Percentiles rank a stretch among this genome's conserved stretches.
phyloP scores from a whole-genome alignment of 2,888 invertebrate species.

The Agrochola circellaris region DNA sequence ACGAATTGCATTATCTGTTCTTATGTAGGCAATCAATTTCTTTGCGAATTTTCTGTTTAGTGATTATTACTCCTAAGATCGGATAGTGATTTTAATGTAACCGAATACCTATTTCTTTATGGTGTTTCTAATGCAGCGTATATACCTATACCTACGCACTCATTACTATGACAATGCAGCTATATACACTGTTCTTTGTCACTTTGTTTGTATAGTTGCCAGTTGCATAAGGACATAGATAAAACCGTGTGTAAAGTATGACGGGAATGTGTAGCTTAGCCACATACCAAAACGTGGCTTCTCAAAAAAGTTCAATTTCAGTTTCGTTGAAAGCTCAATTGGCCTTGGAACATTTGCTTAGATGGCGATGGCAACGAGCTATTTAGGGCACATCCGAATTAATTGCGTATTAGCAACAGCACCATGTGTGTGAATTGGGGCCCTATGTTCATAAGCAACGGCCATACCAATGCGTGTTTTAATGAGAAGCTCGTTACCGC shows the following conservation, averaged over 20 bases:
- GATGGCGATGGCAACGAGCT: slow-evolving; percentile 16
- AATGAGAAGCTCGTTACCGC: slow-evolving; percentile 43
- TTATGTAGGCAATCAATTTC: not conserved
- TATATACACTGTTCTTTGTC: slow-evolving; percentile 36
- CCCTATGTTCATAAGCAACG: slow-evolving; percentile 17
- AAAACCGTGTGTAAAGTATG: slow-evolving; percentile 59
- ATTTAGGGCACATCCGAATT: slow-evolving; percentile 46
- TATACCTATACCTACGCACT: not conserved
- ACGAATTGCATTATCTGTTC: not conserved
- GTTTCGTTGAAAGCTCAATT: slow-evolving; percentile 55
- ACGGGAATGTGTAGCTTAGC: slow-evolving; percentile 64
- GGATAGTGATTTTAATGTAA: not conserved
- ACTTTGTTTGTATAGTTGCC: slow-evolving; percentile 72
- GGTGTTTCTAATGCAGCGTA: slow-evolving; percentile 2
- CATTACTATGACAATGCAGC: slow-evolving; percentile 28
- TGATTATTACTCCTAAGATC: not conserved
- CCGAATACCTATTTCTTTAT: not conserved
- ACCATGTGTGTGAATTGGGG: slow-evolving; percentile 28
- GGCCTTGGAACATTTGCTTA: slow-evolving; percentile 19
- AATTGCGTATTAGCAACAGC: slow-evolving; percentile 44
- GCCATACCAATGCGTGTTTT: slow-evolving; percentile 16
- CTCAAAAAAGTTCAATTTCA: slow-evolving; percentile 13
- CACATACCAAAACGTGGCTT: slow-evolving; percentile 28
- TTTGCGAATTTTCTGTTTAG: not conserved
- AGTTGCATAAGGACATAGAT: slow-evolving; percentile 74